Evolutionary conservation across 2,113 vertebrate species (phyloP), one percentile per base, ranked within the genome.

Genomic region (Myotis brandtii): DNA sequence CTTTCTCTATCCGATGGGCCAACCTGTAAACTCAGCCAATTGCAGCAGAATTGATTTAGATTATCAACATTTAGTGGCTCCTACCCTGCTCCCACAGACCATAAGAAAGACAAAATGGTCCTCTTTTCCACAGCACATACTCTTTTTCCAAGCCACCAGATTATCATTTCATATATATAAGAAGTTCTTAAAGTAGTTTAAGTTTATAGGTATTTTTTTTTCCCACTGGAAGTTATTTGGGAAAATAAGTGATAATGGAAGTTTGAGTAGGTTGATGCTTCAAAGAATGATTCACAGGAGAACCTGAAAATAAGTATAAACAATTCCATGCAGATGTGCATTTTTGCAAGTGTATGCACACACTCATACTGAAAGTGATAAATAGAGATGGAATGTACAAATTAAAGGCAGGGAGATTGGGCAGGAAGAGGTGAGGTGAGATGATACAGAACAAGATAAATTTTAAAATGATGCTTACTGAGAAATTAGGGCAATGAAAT

Each of bases 171-270:
- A 40, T 56, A 69, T 56, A 54, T 80, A 18, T 27, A 86, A n/a
- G 25, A 90, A 90, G 16, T 50, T 81, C n/a, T 40, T 66, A 89
- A 92, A 77, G 14, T 72, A 43, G 59, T 87, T 0, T 56, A 56
- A 79, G 27, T 83, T 70, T 93, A 23, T 30, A 64, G 37, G 52
- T 14, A 64, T 32, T 93, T 95, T 88, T 83, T 95, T 88, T 83
- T n/a, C 48, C 43, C 62, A 40, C 30, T 59, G 17, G 8, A 48
- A 69, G 1, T 3, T 9, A 81, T 43, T 69, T 56, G 32, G 6
- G n/a, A 70, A 84, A 77, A 72, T 72, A 52, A 87, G 30, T 66
- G 32, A 75, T 67, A 79, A 50, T 11, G 9, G 18, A 93, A 90
- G 10, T 73, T 37, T 85, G 48, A 59, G 18, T 52, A 95, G 21